Base-by-base conservation (phyloP, 2,113 vertebrate genomes). In the Microcebus murinus region DNA sequence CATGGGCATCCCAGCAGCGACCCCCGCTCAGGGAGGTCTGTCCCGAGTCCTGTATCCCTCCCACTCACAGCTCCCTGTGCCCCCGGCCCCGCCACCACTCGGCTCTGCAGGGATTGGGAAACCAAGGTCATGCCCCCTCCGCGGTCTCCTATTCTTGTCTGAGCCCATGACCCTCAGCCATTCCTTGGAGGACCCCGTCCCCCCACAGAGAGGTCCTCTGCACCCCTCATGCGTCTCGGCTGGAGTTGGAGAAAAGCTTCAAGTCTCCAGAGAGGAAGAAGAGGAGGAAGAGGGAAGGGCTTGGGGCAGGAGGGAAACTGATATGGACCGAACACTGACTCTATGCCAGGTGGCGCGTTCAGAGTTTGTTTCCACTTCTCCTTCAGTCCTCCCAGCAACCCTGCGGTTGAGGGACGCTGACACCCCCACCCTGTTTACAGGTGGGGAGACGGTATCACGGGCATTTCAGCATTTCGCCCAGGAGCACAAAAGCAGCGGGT, bases 21-120 rank as follows among this genome's bases (percentile, higher is more conserved):
- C 59, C 15, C 34, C n/a, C 4, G 0, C 1, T 12, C 67, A 45
- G 6, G 0, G 57, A 87, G 25, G 68, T 68, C 4, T 15, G 13
- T 50, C 67, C 87, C 25, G 5, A 67, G 48, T 27, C 50, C 59
- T 15, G 17, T 2, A 13, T 42, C 27, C 15, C 31, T 68, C 27
- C 55, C 14, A 6, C 14, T 39, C 48, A 4, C 48, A 42, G 61
- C 36, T 57, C 39, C 76, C 23, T 71, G 10, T 27, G 45, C 20
- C 61, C 70, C 31, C 4, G 2, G 17, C 52, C 52, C 20, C 61
- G 0, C 25, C 61, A 29, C 61, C 27, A 29, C n/a, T 17, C 6
- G 59, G 57, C 39, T 67, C 45, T 36, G 45, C 11, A 27, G 52
- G 68, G 23, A 15, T 2, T 2, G 4, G 65, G 71, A 77, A 76